Percentiles rank a stretch among this genome's conserved stretches.
These are phyloP conservation scores for Gisinianus flammeolus DNA, from an alignment of 2,888 invertebrate genomes.

Conservation along the genomic window DNA sequence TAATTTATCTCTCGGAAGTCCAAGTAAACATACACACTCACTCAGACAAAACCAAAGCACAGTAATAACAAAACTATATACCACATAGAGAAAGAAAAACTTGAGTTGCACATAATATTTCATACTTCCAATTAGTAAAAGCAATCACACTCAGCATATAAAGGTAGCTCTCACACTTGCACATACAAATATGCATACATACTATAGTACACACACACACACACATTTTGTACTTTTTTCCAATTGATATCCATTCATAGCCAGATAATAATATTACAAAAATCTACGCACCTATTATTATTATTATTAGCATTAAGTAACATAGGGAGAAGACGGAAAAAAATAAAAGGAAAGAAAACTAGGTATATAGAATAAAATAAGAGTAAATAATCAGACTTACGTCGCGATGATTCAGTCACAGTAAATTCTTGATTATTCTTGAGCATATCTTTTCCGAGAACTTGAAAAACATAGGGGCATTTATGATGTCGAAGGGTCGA, in stretches of 20 bases:
- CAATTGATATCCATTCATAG: too few relatives aligned
- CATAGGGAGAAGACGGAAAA: conserved; percentile 1
- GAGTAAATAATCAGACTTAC: conserved; percentile 6
- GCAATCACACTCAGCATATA: neutral
- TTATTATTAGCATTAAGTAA: neutral
- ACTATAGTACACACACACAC: neutral
- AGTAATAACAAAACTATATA: neutral
- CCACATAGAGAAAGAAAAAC: conserved; percentile 18
- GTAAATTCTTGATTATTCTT: conserved; percentile 14
- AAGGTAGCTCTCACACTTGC: neutral
- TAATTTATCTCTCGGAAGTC: conserved; percentile 40
- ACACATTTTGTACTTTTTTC: neutral
- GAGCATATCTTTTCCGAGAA: conserved; percentile 45
- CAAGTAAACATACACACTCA: neutral
- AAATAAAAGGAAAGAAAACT: neutral
- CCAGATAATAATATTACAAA: too few relatives aligned
- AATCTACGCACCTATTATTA: neutral
- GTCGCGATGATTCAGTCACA: conserved; percentile 7
- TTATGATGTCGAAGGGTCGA: conserved; percentile 57
- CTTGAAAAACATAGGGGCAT: conserved; percentile 50
- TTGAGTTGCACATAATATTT: too few relatives aligned
- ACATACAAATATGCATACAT: neutral
- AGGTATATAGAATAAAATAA: neutral
- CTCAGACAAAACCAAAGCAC: neutral
- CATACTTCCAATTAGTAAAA: neutral